Percentiles rank a stretch among this genome's conserved stretches.
phyloP scores from a whole-genome alignment of 2,888 invertebrate genomes.

The Drosophila lacicola region DNA sequence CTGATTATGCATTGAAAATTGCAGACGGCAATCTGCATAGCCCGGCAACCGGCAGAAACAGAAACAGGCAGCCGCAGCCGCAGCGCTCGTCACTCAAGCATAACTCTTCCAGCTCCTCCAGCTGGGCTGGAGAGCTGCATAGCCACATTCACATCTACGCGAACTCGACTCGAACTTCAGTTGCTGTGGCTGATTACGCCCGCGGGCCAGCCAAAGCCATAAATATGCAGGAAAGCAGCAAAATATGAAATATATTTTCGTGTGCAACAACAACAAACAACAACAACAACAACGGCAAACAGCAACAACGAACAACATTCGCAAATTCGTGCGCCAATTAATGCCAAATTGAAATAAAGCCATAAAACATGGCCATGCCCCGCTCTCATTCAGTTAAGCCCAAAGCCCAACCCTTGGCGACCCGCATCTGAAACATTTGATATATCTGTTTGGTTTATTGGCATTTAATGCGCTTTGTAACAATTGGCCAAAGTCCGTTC shows the following conservation, averaged over 20 bases:
- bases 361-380: slow-evolving; percentile 49
- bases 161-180: slow-evolving; percentile 20
- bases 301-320: slow-evolving; percentile 29
- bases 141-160: slow-evolving; percentile 9
- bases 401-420: slow-evolving; percentile 12
- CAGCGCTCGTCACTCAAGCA: slow-evolving; percentile 55
- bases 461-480: slow-evolving; percentile 52
- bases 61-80: slow-evolving; percentile 25
- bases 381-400: slow-evolving; percentile 7
- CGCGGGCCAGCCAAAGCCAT: slow-evolving; percentile 61
- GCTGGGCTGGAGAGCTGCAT: neutral
- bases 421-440: slow-evolving; percentile 18
- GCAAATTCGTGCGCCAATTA: slow-evolving; percentile 69
- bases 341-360: slow-evolving; percentile 72
- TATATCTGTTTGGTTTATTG: slow-evolving; percentile 49
- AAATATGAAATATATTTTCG: slow-evolving; percentile 43
- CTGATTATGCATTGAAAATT: slow-evolving; percentile 77
- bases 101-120: slow-evolving; percentile 16
- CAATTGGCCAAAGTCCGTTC: slow-evolving; percentile 44
- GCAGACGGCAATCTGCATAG: slow-evolving; percentile 75
- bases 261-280: slow-evolving; percentile 23
- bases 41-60: slow-evolving; percentile 9
- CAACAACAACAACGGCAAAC: slow-evolving; percentile 4
- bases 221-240: slow-evolving; percentile 51
- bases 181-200: slow-evolving; percentile 48